phyloP scores from a whole-genome alignment of 2,888 invertebrate genomes.

The Hydroisotoma schaefferi region DNA sequence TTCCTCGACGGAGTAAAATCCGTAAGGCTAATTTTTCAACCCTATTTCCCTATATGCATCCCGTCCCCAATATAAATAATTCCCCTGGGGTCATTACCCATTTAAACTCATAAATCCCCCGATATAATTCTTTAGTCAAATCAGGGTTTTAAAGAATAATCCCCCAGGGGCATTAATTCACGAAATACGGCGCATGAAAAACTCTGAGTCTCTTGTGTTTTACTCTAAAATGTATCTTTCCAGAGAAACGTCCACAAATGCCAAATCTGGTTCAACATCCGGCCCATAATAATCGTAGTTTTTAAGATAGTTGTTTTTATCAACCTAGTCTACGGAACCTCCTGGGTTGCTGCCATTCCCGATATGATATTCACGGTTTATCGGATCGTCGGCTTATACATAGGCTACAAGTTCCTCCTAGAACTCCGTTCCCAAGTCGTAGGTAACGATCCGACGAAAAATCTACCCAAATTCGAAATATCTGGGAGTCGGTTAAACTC shows the following conservation, averaged over 20 bases:
- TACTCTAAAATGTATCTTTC: too few species aligned
- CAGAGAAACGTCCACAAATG: conserved; percentile 26
- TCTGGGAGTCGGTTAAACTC: too few species aligned
- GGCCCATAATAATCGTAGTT: conserved; percentile 21
- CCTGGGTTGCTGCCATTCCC: conserved; percentile 23
- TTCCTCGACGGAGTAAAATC: conserved; percentile 35
- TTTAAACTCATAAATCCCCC: too few species aligned
- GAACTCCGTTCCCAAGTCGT: neutral
- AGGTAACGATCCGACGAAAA: too few species aligned
- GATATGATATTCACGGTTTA: conserved; percentile 29
- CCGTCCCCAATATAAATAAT: neutral
- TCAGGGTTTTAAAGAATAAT: too few species aligned
- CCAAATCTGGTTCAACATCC: conserved; percentile 33
- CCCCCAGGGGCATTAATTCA: too few species aligned
- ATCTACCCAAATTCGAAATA: too few species aligned
- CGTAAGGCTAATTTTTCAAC: too few species aligned
- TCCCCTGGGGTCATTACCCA: too few species aligned
- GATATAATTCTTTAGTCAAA: too few species aligned
- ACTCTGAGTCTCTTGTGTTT: too few species aligned
- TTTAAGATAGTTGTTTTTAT: conserved; percentile 32
- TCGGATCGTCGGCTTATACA: conserved; percentile 17
- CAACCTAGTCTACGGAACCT: conserved; percentile 30
- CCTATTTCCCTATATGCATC: neutral
- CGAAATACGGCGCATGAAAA: too few species aligned
- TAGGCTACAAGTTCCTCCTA: neutral